Percentiles rank a stretch among this genome's conserved stretches.
Evolutionary conservation across 2,888 invertebrate species (phyloP).

Genomic region (Orthosia gracilis): DNA sequence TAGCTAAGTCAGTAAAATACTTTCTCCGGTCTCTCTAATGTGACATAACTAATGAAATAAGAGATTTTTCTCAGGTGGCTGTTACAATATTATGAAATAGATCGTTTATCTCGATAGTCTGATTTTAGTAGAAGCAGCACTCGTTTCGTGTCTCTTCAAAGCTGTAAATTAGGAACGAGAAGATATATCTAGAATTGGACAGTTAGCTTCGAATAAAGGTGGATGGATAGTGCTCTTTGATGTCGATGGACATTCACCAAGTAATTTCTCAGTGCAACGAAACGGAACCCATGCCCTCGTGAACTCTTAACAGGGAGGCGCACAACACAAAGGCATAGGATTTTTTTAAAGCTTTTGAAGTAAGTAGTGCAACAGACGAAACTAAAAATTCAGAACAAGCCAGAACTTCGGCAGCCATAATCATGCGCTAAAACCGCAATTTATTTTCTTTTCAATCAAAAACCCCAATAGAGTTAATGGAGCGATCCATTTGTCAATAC

Average conservation of each 20-base stretch:
- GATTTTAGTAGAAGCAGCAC: neutral
- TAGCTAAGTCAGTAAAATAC: conserved; percentile 35
- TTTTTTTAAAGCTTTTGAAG: neutral
- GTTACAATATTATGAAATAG: conserved; percentile 16
- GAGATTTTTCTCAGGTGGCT: neutral
- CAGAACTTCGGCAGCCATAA: neutral
- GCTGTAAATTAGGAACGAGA: no score
- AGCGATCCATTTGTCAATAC: conserved; percentile 19
- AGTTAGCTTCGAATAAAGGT: neutral
- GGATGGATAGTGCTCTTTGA: neutral
- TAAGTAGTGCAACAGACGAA: neutral
- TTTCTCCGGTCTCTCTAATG: conserved; percentile 37
- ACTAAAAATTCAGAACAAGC: neutral
- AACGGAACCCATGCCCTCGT: neutral
- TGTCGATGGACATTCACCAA: neutral
- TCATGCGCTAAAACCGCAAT: neutral
- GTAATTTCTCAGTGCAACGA: neutral
- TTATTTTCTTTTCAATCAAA: neutral
- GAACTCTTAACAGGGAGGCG: neutral
- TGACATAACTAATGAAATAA: conserved; percentile 24
- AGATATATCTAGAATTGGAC: neutral
- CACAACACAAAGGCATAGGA: conserved; percentile 1
- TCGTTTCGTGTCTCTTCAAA: no score
- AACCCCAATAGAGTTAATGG: neutral
- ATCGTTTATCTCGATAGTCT: neutral